Conservation (phyloP, 2,797 vertebrate species). For the Betta splendens region DNA sequence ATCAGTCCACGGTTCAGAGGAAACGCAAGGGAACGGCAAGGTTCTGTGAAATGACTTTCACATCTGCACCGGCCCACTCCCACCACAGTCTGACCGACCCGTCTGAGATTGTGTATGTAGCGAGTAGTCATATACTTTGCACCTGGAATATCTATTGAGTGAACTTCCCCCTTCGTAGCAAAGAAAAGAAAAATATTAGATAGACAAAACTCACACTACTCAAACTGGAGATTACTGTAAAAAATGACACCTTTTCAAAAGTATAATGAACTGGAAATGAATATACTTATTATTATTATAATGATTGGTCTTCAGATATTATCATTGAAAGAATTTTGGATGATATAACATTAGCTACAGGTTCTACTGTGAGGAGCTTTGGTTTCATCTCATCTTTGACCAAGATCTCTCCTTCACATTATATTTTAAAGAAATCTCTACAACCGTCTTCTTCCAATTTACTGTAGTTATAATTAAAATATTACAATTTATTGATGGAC, state of each 20-base stretch:
- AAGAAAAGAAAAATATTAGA: slow-evolving; percentile 13
- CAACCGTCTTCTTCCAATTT: too few relatives aligned
- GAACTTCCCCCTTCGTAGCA: slow-evolving; percentile 17
- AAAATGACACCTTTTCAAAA: not conserved
- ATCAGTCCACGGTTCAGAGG: slow-evolving; percentile 49
- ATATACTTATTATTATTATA: too few relatives aligned
- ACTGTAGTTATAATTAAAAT: too few relatives aligned
- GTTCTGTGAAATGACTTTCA: slow-evolving; percentile 61
- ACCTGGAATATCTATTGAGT: slow-evolving; percentile 56
- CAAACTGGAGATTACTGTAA: not conserved
- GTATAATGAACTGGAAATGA: too few relatives aligned
- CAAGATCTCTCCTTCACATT: too few relatives aligned
- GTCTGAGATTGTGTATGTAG: slow-evolving; percentile 14
- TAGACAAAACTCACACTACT: slow-evolving; percentile 2
- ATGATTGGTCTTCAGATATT: too few relatives aligned
- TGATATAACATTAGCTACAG: too few relatives aligned
- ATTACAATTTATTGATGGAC: too few relatives aligned
- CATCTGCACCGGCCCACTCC: slow-evolving; percentile 53
- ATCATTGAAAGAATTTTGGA: too few relatives aligned
- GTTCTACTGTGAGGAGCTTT: too few relatives aligned
- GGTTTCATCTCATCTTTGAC: too few relatives aligned
- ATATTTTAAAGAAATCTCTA: too few relatives aligned
- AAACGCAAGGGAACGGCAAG: slow-evolving; percentile 48
- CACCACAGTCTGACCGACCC: slow-evolving; percentile 20
- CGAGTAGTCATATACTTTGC: slow-evolving; percentile 1